A percentile compares a stretch with the other conserved stretches of the same genome.
These are phyloP conservation scores for Amazona finschi DNA, from an alignment of 2,797 vertebrate species.

Conservation along the genomic window DNA sequence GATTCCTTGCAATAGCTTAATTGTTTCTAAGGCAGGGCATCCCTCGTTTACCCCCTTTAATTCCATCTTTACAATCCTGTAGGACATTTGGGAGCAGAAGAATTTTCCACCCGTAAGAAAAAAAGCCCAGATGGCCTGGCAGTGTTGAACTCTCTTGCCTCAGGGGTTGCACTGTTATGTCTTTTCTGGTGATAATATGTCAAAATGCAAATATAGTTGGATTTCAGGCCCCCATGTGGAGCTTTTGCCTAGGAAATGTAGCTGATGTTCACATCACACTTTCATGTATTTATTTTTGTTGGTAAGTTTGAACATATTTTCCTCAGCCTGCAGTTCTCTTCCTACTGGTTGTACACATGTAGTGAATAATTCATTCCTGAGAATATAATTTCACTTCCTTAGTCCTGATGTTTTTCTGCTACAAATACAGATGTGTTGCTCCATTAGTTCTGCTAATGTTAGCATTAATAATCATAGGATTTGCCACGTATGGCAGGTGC, in stretches of 20 bases:
- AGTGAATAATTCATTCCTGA: constrained; percentile 46
- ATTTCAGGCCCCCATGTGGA: constrained; percentile 48
- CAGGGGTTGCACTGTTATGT: constrained; percentile 16
- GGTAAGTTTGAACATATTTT: constrained; percentile 55
- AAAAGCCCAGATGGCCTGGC: constrained; percentile 43
- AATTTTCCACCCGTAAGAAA: constrained; percentile 16
- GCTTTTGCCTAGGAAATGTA: constrained; percentile 49
- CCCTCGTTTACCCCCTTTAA: not conserved
- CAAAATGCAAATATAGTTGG: constrained; percentile 54
- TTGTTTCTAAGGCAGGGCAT: not conserved
- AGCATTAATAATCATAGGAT: not conserved
- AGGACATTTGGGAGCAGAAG: constrained; percentile 9
- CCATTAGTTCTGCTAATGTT: not conserved
- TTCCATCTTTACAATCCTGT: not conserved
- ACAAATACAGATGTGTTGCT: constrained; percentile 20
- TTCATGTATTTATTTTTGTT: constrained; percentile 59
- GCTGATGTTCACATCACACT: constrained; percentile 49
- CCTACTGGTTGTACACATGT: constrained; percentile 43
- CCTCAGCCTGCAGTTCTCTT: constrained; percentile 42
- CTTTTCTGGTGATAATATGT: constrained; percentile 61
- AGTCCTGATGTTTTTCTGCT: constrained; percentile 6
- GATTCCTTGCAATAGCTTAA: not conserved
- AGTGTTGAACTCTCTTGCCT: constrained; percentile 23
- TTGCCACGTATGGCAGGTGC: not conserved
- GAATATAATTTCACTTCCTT: constrained; percentile 33